Evolutionary conservation across 1,140 invertebrate species (phyloP), one percentile per base, ranked within the genome.

Genomic region (Scaptomyza graminum): DNA sequence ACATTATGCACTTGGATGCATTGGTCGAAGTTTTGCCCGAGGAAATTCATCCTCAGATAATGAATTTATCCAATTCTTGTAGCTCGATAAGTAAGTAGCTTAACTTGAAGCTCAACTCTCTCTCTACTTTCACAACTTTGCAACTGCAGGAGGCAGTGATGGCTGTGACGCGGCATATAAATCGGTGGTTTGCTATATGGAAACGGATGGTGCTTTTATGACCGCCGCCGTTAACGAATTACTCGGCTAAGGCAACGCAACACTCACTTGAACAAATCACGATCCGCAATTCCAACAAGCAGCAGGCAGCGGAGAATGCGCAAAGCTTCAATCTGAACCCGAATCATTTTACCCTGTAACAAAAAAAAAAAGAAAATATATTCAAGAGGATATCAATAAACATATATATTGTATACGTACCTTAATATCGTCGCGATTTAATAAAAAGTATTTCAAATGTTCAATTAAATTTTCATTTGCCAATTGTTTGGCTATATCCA

Each of bases 261-360:
- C n/a, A 77, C 89, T 68, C 22, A 91, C 90, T 65, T 84, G 54
- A 79, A 90, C 13, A 76, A 47, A 37, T 77, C 78, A 13, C 70
- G 61, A 74, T 83, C 77, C 51, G 90, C 79, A 13, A 90, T 59
- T 5, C 82, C 79, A 16, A 87, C 28, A 34, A 90, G 39, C 44
- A 91, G 55, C 41, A 92, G 61, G 43, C 79, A 88, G 12, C 90
- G 88, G 52, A 91, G 41, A 18, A 81, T 79, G 5, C 91, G 79
- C 15, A 92, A 43, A 13, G 93, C 91, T 92, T 95, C 94, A 11
- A 93, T 94, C 90, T 95, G 94, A 66, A 95, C 91, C 57, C 93
- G 92, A 25, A 92, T 78, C 34, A 90, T 63, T 57, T 79, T 76
- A n/a, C 66, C 74, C 91, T 92, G 16, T 0, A 68, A 22, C 18